A percentile compares a stretch with the other conserved stretches of the same genome.
These are phyloP conservation scores for Cynopterus sphinx DNA, from an alignment of 2,797 vertebrate species.

Conservation along the genomic window DNA sequence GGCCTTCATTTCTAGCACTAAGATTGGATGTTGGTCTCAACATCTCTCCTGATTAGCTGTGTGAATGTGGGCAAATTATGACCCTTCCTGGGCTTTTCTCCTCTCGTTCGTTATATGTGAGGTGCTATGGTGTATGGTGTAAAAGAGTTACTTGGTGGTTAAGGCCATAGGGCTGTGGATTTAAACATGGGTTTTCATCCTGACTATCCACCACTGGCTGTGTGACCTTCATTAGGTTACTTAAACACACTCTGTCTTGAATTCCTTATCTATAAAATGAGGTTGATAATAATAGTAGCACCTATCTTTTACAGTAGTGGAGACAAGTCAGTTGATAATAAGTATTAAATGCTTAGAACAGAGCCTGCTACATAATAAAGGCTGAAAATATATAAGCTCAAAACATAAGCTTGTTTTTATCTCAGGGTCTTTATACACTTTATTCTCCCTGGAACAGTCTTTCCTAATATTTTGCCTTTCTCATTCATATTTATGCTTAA, in stretches of 20 bases:
- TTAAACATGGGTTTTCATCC: background rate
- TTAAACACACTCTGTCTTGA: background rate
- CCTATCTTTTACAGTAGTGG: background rate
- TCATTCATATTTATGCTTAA: background rate
- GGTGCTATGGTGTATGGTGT: background rate
- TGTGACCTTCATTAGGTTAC: background rate
- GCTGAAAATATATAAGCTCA: background rate
- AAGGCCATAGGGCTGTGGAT: background rate
- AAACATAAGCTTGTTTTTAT: background rate
- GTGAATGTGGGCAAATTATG: background rate
- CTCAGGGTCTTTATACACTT: background rate
- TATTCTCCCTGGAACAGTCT: background rate
- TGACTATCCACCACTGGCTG: background rate
- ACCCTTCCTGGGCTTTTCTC: background rate
- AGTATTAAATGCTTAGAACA: background rate
- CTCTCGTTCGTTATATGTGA: background rate
- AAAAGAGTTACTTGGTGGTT: background rate
- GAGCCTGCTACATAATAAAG: background rate
- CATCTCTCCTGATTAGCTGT: background rate
- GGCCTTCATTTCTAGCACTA: background rate
- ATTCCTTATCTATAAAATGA: background rate
- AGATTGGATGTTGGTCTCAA: background rate
- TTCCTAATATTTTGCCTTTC: background rate
- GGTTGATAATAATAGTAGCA: background rate
- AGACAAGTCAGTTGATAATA: background rate